Evolutionary conservation across 2,113 vertebrate species (phyloP).

Genomic region (Synchiropus splendidus): DNA sequence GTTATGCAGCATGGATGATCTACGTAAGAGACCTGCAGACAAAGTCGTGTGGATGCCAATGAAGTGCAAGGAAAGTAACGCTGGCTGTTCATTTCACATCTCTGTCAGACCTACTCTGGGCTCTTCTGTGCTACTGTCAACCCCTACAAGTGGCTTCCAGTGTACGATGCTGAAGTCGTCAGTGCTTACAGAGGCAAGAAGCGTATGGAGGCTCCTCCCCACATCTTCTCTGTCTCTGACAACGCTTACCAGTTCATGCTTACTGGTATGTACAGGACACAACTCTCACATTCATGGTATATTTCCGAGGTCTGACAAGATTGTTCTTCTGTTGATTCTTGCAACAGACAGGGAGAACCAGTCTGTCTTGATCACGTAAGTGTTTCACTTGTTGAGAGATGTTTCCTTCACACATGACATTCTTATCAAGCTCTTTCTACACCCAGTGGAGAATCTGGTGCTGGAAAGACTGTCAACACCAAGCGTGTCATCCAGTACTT

Average conservation of each 20-base stretch:
- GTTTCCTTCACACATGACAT: neutral
- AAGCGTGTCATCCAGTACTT: constrained; percentile 61
- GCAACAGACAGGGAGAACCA: constrained; percentile 55
- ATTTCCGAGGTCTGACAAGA: neutral
- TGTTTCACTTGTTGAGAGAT: constrained; percentile 4
- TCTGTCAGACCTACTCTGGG: constrained; percentile 52
- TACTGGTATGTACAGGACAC: constrained; percentile 24
- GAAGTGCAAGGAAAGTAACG: neutral
- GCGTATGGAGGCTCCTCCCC: constrained; percentile 57
- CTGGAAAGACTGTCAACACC: constrained; percentile 59
- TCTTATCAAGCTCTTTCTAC: constrained; percentile 10
- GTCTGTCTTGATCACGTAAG: constrained; percentile 56
- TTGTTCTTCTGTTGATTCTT: neutral
- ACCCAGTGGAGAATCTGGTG: constrained; percentile 55
- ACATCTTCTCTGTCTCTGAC: constrained; percentile 59
- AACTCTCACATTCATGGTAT: neutral
- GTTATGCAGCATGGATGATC: constrained; percentile 94
- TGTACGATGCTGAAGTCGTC: constrained; percentile 47
- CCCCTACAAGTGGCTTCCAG: constrained; percentile 56
- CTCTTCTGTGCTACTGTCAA: constrained; percentile 55
- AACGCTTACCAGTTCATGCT: constrained; percentile 53
- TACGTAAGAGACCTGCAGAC: constrained; percentile 65
- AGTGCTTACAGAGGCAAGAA: constrained; percentile 55
- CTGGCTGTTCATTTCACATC: neutral
- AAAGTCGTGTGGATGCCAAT: neutral